Evolutionary conservation across 2,113 vertebrate genomes (phyloP).

Genomic region (Protobothrops mucrosquamatus): DNA sequence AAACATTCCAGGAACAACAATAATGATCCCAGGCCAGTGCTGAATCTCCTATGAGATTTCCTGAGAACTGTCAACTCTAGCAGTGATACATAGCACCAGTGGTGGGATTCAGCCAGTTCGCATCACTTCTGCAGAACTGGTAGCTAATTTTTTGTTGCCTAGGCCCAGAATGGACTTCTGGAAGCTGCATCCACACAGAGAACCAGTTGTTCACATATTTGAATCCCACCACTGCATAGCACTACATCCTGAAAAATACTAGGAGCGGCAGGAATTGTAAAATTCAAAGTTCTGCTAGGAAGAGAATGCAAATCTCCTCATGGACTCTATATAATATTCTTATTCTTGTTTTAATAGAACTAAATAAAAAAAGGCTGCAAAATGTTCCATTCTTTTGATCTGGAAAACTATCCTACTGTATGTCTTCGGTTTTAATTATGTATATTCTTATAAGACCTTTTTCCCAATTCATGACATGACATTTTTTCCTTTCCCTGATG

Average conservation of each 20-base stretch:
- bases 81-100: background rate
- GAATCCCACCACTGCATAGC: background rate
- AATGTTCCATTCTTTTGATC: background rate
- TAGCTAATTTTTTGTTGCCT: no score
- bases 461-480: background rate
- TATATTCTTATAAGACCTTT: background rate
- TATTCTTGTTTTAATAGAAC: background rate
- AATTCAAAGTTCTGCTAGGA: background rate
- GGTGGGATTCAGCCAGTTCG: no score
- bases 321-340: background rate
- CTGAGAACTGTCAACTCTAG: background rate
- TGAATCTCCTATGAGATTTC: conserved; percentile 6
- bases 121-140: no score
- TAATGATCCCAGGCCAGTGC: background rate
- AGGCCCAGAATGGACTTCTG: no score
- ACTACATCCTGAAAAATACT: background rate
- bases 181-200: no score
- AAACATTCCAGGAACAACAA: background rate
- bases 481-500: background rate
- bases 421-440: background rate
- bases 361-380: background rate
- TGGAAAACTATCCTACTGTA: background rate
- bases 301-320: background rate
- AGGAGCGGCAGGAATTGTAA: background rate
- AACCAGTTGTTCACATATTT: no score